phyloP scores from a whole-genome alignment of 2,113 vertebrate species.

The Delphinapterus leucas region DNA sequence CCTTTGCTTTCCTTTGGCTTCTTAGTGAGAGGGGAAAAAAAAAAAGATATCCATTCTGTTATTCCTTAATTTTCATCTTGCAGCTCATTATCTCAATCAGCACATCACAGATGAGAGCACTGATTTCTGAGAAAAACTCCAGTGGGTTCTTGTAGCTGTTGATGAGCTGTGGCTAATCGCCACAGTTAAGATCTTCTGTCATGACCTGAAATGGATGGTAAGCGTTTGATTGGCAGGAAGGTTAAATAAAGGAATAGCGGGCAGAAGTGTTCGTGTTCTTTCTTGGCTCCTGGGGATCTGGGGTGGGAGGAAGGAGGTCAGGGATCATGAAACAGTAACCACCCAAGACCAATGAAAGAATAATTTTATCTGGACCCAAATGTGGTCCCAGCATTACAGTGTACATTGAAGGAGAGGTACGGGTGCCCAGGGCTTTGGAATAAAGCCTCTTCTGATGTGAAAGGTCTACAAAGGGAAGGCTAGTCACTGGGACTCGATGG shows the following conservation, averaged over 20 bases:
- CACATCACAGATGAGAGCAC: not conserved
- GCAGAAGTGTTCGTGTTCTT: not conserved
- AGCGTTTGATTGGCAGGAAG: slow-evolving; percentile 65
- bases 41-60: not conserved
- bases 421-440: not conserved
- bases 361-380: not conserved
- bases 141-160: slow-evolving; percentile 64
- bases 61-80: slow-evolving; percentile 54
- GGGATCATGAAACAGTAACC: not conserved
- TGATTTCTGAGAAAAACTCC: slow-evolving; percentile 70
- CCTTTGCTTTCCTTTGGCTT: not conserved
- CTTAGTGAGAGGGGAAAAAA: not conserved
- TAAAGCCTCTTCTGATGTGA: not conserved
- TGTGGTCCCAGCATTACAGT: not conserved
- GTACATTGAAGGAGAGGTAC: not conserved
- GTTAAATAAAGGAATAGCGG: slow-evolving; percentile 29
- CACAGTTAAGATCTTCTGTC: slow-evolving; percentile 45
- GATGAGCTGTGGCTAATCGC: slow-evolving; percentile 65
- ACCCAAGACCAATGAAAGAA: not conserved
- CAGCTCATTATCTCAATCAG: slow-evolving; percentile 71
- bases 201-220: slow-evolving; percentile 55
- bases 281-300: not conserved
- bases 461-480: not conserved
- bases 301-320: not conserved
- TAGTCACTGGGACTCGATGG: not conserved